phyloP scores from a whole-genome alignment of 2,888 invertebrate genomes.

The Melanostoma scalare region DNA sequence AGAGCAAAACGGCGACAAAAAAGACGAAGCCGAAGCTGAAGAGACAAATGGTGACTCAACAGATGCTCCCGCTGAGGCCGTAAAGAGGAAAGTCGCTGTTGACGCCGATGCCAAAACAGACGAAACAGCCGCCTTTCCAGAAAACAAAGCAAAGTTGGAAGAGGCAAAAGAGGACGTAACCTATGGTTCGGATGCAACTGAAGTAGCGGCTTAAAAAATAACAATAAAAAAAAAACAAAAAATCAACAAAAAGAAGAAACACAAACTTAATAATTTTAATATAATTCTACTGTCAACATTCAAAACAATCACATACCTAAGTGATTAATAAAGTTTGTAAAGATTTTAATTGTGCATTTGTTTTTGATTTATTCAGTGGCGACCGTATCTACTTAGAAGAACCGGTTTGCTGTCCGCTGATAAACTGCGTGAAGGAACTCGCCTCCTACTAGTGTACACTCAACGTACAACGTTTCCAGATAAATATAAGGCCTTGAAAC shows the following conservation, averaged over 20 bases:
- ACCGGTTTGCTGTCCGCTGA: no score
- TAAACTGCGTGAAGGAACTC: no score
- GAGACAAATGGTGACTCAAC: constrained; percentile 81
- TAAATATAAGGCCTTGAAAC: no score
- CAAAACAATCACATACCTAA: no score
- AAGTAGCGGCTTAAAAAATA: constrained; percentile 81
- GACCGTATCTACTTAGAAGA: no score
- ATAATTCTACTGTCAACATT: no score
- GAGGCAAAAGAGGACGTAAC: constrained; percentile 81
- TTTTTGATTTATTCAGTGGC: no score
- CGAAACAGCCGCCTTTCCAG: constrained; percentile 81
- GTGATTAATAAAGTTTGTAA: no score
- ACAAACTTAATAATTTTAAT: constrained; percentile 73
- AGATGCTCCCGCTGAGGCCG: constrained; percentile 80
- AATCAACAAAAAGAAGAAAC: constrained; percentile 75
- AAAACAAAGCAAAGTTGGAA: constrained; percentile 82
- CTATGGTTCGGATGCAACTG: constrained; percentile 81
- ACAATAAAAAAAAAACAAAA: constrained; percentile 72
- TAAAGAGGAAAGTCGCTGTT: constrained; percentile 81
- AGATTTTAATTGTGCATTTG: no score
- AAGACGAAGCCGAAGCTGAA: constrained; percentile 74
- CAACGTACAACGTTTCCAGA: no score
- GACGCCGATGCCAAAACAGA: constrained; percentile 78
- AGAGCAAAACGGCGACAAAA: constrained; percentile 74
- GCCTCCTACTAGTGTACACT: no score